Conservation (phyloP, 1,140 invertebrate species). For the Ostrea denselamellosa region DNA sequence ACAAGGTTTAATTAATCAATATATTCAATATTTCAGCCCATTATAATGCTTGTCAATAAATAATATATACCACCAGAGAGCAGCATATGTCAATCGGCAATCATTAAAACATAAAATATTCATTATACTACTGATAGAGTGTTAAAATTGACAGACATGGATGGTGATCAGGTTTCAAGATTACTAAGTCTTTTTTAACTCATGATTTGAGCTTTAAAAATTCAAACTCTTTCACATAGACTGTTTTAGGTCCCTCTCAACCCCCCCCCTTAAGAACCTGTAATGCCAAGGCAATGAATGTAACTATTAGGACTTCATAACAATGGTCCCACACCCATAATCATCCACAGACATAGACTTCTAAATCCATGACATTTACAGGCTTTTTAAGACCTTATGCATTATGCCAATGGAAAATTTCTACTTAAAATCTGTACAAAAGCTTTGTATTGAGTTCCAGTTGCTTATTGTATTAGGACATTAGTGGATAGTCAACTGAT, state of each 20-base stretch:
- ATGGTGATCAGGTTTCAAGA: constrained; percentile 4
- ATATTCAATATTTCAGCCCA: constrained; percentile 29
- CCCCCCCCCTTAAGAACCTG: not conserved
- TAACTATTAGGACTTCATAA: too few species aligned
- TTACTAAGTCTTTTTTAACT: not conserved
- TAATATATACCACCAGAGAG: constrained; percentile 19
- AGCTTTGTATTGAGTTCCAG: not conserved
- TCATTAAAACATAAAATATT: constrained; percentile 34
- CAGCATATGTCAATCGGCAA: not conserved
- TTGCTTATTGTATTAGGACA: not conserved
- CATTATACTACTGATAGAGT: not conserved
- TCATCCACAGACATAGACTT: too few species aligned
- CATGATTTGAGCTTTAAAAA: not conserved
- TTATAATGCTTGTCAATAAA: not conserved
- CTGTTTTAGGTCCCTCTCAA: too few species aligned
- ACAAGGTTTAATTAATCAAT: not conserved
- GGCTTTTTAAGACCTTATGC: not conserved
- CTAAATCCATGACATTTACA: too few species aligned
- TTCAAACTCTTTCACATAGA: not conserved
- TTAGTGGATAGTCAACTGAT: not conserved
- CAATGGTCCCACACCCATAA: too few species aligned
- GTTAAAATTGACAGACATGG: not conserved
- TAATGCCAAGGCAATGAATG: not conserved
- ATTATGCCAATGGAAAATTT: not conserved
- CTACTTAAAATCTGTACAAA: not conserved